Percentiles rank a stretch among this genome's conserved stretches.
These are phyloP conservation scores for Akabosia matsudoensis DNA, from an alignment of 1,140 invertebrate genomes.

Conservation along the genomic window DNA sequence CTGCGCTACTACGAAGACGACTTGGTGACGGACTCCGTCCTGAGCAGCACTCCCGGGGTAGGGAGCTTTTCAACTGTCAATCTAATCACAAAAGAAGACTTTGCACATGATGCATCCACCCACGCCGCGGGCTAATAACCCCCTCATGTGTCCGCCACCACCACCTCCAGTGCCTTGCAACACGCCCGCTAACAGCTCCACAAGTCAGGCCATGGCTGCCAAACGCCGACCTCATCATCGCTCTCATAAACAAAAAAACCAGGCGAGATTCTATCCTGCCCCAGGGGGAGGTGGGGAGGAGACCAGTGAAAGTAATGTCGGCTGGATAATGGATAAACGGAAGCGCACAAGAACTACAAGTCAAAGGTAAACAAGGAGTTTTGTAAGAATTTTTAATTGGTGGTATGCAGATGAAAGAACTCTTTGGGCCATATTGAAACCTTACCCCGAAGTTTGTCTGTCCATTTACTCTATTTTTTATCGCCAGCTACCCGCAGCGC, in stretches of 20 bases:
- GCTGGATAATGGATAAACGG: slow-evolving; percentile 90
- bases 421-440: not conserved
- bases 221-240: not conserved
- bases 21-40: slow-evolving; percentile 55
- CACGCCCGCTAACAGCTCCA: slow-evolving; percentile 38
- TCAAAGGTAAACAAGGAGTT: slow-evolving; percentile 50
- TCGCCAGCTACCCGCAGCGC: too few species aligned
- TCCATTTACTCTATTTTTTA: too few species aligned
- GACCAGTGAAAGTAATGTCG: slow-evolving; percentile 89
- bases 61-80: slow-evolving; percentile 78
- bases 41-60: not conserved
- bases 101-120: slow-evolving; percentile 72
- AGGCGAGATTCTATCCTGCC: slow-evolving; percentile 41
- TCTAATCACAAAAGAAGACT: slow-evolving; percentile 81
- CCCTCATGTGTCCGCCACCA: slow-evolving; percentile 58
- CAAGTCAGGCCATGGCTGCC: not conserved
- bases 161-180: slow-evolving; percentile 66
- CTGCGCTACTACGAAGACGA: slow-evolving; percentile 92
- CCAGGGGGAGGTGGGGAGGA: slow-evolving; percentile 5
- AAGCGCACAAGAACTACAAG: slow-evolving; percentile 73
- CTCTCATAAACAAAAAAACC: not conserved
- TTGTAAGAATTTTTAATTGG: not conserved
- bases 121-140: slow-evolving; percentile 61
- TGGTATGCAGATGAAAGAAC: not conserved
- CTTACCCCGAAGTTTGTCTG: too few species aligned